phyloP scores from a whole-genome alignment of 2,113 vertebrate species.

The Pelobates fuscus region DNA sequence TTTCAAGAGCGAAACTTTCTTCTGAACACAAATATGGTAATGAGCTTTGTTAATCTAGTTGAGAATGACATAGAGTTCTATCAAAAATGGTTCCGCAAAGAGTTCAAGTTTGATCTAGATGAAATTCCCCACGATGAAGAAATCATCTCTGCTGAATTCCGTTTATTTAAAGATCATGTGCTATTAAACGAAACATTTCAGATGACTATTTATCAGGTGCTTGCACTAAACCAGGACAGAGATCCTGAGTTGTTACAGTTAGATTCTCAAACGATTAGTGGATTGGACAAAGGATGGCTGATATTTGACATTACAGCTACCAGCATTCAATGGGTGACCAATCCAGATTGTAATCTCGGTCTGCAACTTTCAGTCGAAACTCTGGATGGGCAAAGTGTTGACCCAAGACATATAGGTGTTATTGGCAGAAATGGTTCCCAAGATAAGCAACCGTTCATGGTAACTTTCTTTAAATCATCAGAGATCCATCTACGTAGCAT shows the following conservation, averaged over 20 bases:
- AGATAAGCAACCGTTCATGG: constrained; percentile 43
- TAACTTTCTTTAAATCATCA: constrained; percentile 37
- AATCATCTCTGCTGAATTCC: constrained; percentile 24
- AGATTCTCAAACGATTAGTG: background rate
- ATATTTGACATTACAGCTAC: constrained; percentile 31
- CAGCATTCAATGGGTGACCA: constrained; percentile 19
- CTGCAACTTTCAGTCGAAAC: constrained; percentile 27
- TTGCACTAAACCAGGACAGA: background rate
- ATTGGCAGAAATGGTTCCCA: constrained; percentile 19
- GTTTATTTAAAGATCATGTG: constrained; percentile 31
- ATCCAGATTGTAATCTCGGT: constrained; percentile 13
- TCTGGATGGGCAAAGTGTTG: constrained; percentile 12
- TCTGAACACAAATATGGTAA: constrained; percentile 92
- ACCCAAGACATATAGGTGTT: constrained; percentile 24
- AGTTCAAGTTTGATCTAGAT: constrained; percentile 30
- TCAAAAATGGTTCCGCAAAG: constrained; percentile 17
- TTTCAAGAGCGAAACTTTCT: constrained; percentile 88
- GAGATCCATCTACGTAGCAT: constrained; percentile 25
- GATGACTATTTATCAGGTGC: constrained; percentile 30
- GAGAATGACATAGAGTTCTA: constrained; percentile 58
- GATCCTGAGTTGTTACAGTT: constrained; percentile 13
- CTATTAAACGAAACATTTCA: constrained; percentile 21
- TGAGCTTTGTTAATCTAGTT: constrained; percentile 96
- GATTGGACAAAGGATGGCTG: constrained; percentile 27
- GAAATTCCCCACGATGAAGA: constrained; percentile 27